Evolutionary conservation across 1,140 invertebrate species (phyloP).

Genomic region (Solen grandis): DNA sequence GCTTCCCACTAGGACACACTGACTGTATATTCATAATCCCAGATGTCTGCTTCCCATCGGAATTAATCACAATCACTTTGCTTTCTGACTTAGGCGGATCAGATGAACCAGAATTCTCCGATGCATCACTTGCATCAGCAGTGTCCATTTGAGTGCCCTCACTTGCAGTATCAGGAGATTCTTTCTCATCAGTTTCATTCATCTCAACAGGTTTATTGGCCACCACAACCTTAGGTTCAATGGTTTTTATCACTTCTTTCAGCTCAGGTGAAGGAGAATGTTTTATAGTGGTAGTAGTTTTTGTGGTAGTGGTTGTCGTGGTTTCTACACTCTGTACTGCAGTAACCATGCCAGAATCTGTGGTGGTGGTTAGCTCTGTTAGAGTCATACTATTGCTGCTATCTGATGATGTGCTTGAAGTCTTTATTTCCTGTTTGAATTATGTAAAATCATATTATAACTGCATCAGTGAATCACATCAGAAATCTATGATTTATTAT

Average conservation of each 20-base stretch:
- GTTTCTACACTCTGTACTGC: conserved; percentile 57
- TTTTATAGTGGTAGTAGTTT: conserved; percentile 24
- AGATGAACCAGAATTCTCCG: conserved; percentile 2
- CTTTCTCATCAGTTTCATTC: conserved; percentile 20
- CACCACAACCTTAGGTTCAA: conserved; percentile 39
- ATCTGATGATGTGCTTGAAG: conserved; percentile 18
- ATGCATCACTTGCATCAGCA: not conserved
- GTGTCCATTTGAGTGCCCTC: not conserved
- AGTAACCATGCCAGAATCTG: conserved; percentile 38
- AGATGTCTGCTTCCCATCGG: conserved; percentile 54
- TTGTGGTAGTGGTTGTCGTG: conserved; percentile 65
- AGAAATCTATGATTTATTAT: not conserved
- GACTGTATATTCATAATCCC: conserved; percentile 67
- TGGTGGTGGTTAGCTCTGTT: conserved; percentile 43
- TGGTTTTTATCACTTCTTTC: conserved; percentile 50
- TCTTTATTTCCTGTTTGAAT: conserved; percentile 16
- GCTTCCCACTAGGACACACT: conserved; percentile 60
- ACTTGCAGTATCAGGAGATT: conserved; percentile 22
- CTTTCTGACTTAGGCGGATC: not conserved
- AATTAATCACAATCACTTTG: conserved; percentile 46
- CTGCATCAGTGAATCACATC: not conserved
- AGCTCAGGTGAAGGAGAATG: conserved; percentile 23
- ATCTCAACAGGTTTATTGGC: conserved; percentile 11
- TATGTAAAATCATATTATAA: not conserved
- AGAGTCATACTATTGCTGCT: conserved; percentile 3